phyloP scores from a whole-genome alignment of 1,140 invertebrate species.

The Acromyrmex heyeri region DNA sequence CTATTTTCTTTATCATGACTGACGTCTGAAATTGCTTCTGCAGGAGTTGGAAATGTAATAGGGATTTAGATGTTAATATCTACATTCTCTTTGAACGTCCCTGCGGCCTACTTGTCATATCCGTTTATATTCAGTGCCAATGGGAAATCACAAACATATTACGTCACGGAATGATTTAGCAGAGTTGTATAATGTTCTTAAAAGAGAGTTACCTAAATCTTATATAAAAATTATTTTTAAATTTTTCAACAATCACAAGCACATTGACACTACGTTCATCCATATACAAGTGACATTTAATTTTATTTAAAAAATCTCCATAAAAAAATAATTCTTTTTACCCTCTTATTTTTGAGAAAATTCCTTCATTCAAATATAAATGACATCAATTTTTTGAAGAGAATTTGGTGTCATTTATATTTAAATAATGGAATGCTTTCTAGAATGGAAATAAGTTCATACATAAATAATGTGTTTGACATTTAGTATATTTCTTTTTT shows the following conservation, averaged over 20 bases:
- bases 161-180: not conserved
- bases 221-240: not conserved
- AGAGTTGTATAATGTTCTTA: not conserved
- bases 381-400: not conserved
- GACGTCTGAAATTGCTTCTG: conserved; percentile 15
- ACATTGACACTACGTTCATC: not conserved
- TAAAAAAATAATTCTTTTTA: not conserved
- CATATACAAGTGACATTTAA: not conserved
- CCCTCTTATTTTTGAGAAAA: no score
- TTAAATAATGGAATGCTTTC: not conserved
- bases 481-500: not conserved
- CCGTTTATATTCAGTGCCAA: conserved; percentile 12
- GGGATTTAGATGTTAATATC: conserved; percentile 40
- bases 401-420: not conserved
- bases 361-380: no score
- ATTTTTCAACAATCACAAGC: not conserved
- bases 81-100: conserved; percentile 42
- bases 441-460: not conserved
- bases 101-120: conserved; percentile 29
- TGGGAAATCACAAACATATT: conserved; percentile 26
- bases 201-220: not conserved
- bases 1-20: not conserved
- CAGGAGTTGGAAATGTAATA: conserved; percentile 29
- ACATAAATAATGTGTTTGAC: no score
- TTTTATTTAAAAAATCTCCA: not conserved